Conservation (phyloP, 2,888 invertebrate genomes). For the Aplocera efformata region DNA sequence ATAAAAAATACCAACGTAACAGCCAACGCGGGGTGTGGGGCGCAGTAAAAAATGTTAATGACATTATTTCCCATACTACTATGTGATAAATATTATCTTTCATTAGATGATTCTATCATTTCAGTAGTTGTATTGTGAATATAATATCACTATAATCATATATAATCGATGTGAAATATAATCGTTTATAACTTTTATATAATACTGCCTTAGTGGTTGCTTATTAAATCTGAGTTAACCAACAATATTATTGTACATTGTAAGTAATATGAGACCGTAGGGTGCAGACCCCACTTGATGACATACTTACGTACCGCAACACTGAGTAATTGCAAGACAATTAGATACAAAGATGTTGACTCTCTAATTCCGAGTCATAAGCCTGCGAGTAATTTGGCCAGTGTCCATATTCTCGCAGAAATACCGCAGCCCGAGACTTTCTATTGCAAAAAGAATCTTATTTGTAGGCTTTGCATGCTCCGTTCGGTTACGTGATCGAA, state of each 20-base stretch:
- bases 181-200: too few relatives aligned
- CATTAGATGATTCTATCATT: too few relatives aligned
- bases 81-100: conserved; percentile 4
- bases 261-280: too few relatives aligned
- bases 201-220: too few relatives aligned
- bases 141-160: too few relatives aligned
- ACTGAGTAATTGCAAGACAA: too few relatives aligned
- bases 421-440: conserved; percentile 8
- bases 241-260: not conserved
- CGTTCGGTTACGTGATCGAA: conserved; percentile 37
- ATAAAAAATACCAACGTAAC: conserved; percentile 73
- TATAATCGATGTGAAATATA: too few relatives aligned
- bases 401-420: conserved; percentile 10
- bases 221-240: not conserved
- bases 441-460: conserved; percentile 15
- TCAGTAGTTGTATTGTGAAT: too few relatives aligned
- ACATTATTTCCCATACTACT: conserved; percentile 42
- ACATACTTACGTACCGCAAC: too few relatives aligned
- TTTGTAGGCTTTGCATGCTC: conserved; percentile 25
- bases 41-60: conserved; percentile 70
- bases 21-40: conserved; percentile 34
- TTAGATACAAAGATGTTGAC: not conserved
- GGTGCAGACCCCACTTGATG: too few relatives aligned
- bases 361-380: conserved; percentile 4
- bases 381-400: conserved; percentile 13